Conservation (phyloP, 2,113 vertebrate genomes). For the Sinocyclocheilus rhinocerous region DNA sequence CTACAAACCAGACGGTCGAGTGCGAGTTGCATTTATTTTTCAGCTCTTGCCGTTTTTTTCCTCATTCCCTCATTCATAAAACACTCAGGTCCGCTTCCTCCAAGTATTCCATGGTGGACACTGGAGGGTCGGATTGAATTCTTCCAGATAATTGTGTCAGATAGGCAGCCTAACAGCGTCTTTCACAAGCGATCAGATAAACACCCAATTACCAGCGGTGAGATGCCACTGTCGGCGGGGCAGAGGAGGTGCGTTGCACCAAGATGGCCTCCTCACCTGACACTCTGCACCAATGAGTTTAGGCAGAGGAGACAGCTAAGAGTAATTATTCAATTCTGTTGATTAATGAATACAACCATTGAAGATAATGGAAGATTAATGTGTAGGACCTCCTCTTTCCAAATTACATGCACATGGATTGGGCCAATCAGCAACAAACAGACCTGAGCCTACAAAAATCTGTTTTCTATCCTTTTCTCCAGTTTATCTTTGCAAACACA, state of each 20-base stretch:
- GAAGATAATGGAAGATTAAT: conserved; percentile 74
- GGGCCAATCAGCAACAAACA: conserved; percentile 62
- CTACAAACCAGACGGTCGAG: conserved; percentile 50
- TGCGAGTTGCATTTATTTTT: conserved; percentile 55
- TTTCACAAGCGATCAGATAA: conserved; percentile 92
- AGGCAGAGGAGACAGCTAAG: conserved; percentile 59
- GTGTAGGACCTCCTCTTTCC: conserved; percentile 33
- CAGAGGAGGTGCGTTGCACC: conserved; percentile 36
- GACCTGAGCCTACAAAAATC: conserved; percentile 9
- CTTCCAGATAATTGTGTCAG: conserved; percentile 88
- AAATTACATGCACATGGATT: conserved; percentile 57
- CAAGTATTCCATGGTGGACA: conserved; percentile 50
- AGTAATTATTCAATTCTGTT: conserved; percentile 76
- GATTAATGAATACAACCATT: conserved; percentile 71
- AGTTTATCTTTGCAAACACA: conserved; percentile 16
- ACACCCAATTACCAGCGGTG: conserved; percentile 88
- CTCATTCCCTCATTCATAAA: conserved; percentile 64
- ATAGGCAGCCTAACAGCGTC: conserved; percentile 78
- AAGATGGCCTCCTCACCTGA: conserved; percentile 61
- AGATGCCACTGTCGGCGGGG: conserved; percentile 72
- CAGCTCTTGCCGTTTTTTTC: conserved; percentile 40
- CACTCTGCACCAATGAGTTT: conserved; percentile 60
- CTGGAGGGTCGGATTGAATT: conserved; percentile 73
- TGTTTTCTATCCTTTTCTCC: background rate
- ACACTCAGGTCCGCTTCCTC: conserved; percentile 70